phyloP scores from a whole-genome alignment of 2,888 invertebrate genomes.

The Fragum sueziense region DNA sequence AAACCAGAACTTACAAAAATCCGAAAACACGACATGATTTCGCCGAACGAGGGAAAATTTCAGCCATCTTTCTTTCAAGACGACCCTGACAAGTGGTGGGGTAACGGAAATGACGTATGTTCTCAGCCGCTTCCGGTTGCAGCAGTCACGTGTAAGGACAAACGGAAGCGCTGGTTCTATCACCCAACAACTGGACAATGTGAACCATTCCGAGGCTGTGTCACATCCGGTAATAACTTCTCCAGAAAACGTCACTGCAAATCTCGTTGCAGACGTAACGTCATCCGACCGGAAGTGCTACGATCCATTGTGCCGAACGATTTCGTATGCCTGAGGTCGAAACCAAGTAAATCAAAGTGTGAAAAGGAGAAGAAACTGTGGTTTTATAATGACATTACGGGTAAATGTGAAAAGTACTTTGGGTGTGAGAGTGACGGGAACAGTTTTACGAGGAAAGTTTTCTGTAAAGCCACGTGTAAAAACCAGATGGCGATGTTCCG shows the following conservation, averaged over 20 bases:
- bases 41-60: conserved; percentile 12
- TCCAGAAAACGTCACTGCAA: conserved; percentile 63
- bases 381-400: conserved; percentile 51
- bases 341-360: conserved; percentile 35
- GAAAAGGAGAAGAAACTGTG: conserved; percentile 37
- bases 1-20: conserved; percentile 11
- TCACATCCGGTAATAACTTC: conserved; percentile 64
- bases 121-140: conserved; percentile 52
- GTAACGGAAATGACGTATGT: conserved; percentile 43
- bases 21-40: conserved; percentile 24
- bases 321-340: conserved; percentile 29
- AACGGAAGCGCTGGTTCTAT: conserved; percentile 63
- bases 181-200: conserved; percentile 63
- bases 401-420: conserved; percentile 52
- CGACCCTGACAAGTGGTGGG: conserved; percentile 42
- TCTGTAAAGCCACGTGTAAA: conserved; percentile 53
- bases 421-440: conserved; percentile 47
- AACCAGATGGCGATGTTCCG: conserved; percentile 20
- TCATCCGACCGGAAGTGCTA: conserved; percentile 22
- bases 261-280: conserved; percentile 53
- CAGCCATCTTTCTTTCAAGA: conserved; percentile 22
- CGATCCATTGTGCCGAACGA: conserved; percentile 25
- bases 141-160: conserved; percentile 59
- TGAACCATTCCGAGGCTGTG: conserved; percentile 61
- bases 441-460: conserved; percentile 55